Base-by-base conservation (phyloP, 1,140 invertebrate genomes). In the Drosophila grimshawi region DNA sequence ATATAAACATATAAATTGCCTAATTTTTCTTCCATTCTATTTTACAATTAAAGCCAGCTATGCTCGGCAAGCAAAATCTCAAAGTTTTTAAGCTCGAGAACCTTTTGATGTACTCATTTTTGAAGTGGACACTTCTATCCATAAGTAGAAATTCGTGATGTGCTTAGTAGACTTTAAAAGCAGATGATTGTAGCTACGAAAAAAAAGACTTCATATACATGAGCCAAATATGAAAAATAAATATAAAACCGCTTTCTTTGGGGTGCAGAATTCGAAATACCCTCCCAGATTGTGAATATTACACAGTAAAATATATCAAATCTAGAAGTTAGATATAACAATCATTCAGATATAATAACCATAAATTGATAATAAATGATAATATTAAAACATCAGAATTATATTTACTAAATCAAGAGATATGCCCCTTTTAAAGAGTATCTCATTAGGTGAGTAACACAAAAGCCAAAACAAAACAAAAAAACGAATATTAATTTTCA, bases 111-210 rank as follows among this genome's bases (percentile, higher is more conserved):
- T 60, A 52, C 63, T 66, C 49, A 33, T 67, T 48, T 61, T 11
- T 53, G 32, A 66, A 73, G 68, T 57, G 43, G 30, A 57, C 62
- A 65, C 62, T 72, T 59, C 53, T 59, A 1, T 46, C 4, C 32
- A 52, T 19, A 52, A 72, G 71, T 69, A 43, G 45, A 69, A 69
- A 63, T 43, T 74, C 71, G 71, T 74, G 71, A 55, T 63, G 57
- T 41, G 10, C 19, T 37, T 5, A 41, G 57, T 32, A 53, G 55
- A 55, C 48, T 45, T 41, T 46, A 51, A n/a, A 35, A 65, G 46
- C 19, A 29, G 33, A 4, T 57, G 49, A 8, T 41, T 59, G 64
- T 32, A 51, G 51, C 27, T 37, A 45, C 32, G 6, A 55, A 49
- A 48, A 43, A 46, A 32, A 39, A 37, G 5, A 51, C 3, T 19